A percentile compares a stretch with the other conserved stretches of the same genome.
These are phyloP conservation scores for Malthinus seriepunctatus DNA, from an alignment of 2,888 invertebrate genomes.

Conservation along the genomic window DNA sequence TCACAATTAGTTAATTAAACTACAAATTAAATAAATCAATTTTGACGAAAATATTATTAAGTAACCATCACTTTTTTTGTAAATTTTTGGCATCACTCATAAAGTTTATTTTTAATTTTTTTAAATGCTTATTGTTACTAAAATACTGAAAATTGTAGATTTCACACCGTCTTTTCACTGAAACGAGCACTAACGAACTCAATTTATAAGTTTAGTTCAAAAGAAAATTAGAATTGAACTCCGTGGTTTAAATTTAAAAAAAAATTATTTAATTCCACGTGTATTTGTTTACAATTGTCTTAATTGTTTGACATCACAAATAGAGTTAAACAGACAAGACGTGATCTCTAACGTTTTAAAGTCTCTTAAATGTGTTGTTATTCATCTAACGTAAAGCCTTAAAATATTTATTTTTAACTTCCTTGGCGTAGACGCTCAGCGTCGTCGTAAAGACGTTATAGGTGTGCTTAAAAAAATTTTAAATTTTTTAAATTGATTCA, in stretches of 20 bases:
- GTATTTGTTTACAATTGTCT: constrained; percentile 23
- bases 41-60: no score
- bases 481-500: background rate
- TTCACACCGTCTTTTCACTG: no score
- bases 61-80: no score
- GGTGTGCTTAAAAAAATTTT: constrained; percentile 32
- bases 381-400: constrained; percentile 40
- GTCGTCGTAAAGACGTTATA: constrained; percentile 40
- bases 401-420: constrained; percentile 47
- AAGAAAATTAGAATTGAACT: background rate
- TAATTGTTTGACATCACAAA: constrained; percentile 27
- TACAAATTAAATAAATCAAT: no score
- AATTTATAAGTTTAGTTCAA: background rate
- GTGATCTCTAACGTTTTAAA: constrained; percentile 24
- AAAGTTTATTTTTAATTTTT: no score
- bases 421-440: constrained; percentile 42
- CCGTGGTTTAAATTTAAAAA: background rate
- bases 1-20: no score
- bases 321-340: constrained; percentile 24
- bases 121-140: no score
- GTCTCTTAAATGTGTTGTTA: constrained; percentile 32
- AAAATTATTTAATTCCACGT: constrained; percentile 14
- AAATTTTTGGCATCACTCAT: no score
- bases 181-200: background rate
- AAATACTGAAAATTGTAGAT: no score